Evolutionary conservation across 2,797 vertebrate species (phyloP).

Genomic region (Cryptoblepharus egeriae): DNA sequence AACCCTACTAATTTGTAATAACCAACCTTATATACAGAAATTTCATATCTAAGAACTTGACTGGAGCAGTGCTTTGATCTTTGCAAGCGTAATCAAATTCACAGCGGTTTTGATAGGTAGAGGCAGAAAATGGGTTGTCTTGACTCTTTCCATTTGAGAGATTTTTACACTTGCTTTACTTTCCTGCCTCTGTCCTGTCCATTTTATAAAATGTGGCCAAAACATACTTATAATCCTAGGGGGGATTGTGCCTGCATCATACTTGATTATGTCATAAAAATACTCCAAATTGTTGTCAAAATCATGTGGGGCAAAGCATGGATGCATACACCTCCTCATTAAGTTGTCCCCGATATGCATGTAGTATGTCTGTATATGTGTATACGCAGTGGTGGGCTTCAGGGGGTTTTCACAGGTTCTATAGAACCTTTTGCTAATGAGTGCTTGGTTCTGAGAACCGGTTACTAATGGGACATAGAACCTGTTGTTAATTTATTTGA

Average conservation of each 20-base stretch:
- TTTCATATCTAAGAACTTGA: neutral
- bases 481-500: too few species aligned
- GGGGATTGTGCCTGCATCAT: constrained; percentile 25
- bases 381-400: too few species aligned
- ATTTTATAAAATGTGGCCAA: constrained; percentile 38
- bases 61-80: neutral
- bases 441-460: too few species aligned
- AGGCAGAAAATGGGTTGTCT: constrained; percentile 47
- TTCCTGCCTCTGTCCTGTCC: neutral
- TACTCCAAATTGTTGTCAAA: too few species aligned
- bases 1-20: neutral
- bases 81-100: neutral
- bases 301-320: too few species aligned
- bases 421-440: too few species aligned
- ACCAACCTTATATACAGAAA: neutral
- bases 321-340: too few species aligned
- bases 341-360: too few species aligned
- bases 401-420: too few species aligned
- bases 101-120: constrained; percentile 52
- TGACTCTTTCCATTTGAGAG: constrained; percentile 31
- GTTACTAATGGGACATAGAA: too few species aligned
- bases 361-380: too few species aligned
- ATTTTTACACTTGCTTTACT: constrained; percentile 1
- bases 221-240: constrained; percentile 41
- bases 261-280: too few species aligned